Evolutionary conservation across 2,113 vertebrate species (phyloP), one percentile per base, ranked within the genome.

Genomic region (Galemys pyrenaicus): DNA sequence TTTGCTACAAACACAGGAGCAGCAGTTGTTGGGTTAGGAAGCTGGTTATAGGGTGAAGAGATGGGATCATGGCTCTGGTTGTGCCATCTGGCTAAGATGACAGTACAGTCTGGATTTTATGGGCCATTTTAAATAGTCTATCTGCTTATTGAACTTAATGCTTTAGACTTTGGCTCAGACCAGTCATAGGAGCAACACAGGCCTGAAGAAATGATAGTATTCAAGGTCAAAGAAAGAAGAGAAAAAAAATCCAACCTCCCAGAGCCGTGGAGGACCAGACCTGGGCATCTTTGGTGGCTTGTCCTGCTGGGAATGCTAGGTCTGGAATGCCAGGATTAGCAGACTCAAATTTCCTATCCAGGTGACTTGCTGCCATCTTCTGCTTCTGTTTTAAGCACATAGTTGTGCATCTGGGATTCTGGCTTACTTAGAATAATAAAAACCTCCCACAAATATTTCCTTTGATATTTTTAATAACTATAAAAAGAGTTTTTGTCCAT

Each of bases 391-490:
- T 91, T 68, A 92, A 92, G 51, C 37, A 67, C 56, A 65, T n/a
- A 30, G 28, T 84, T 92, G 54, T 82, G 39, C 24, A 19, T 74
- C 13, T n/a, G 71, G 44, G 64, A 41, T 90, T 89, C 70, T 70
- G 28, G 6, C 67, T 91, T 46, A 60, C 54, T 16, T n/a, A 41
- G 32, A 70, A 58, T 39, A 56, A 83, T 86, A 77, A 82, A 93
- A 94, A 67, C 68, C 37, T 81, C 73, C 51, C 46, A 92, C 2
- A n/a, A 86, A 84, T 67, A 65, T 74, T 95, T 95, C 64, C 78
- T 91, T 65, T 88, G 89, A 54, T 95, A 94, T 86, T 95, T 96
- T 90, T 78, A 90, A 90, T 56, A 28, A 87, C 28, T 73, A 28
- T 94, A 86, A 89, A 80, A 93, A 91, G 77, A 92, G 41, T 87